phyloP scores from a whole-genome alignment of 2,797 vertebrate species.

The Clangula hyemalis region DNA sequence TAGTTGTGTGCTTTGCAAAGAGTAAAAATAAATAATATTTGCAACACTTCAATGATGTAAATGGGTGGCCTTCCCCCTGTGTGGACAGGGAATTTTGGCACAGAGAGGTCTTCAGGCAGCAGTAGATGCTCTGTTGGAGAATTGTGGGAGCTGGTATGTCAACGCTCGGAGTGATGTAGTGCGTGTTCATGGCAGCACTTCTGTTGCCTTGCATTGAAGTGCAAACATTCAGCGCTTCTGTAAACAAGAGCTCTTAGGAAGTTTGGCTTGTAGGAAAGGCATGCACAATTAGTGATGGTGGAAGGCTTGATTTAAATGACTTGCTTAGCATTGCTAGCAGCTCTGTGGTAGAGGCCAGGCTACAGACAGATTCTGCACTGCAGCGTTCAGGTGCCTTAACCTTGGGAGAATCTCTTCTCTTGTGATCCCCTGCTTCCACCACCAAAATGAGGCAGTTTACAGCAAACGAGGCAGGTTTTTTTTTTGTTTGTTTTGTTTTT shows the following conservation, averaged over 20 bases:
- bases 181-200: neutral
- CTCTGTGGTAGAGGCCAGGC: neutral
- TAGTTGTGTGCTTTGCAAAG: neutral
- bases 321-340: neutral
- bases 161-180: fast-evolving
- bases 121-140: neutral
- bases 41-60: neutral
- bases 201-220: neutral
- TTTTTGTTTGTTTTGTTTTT: too few species aligned
- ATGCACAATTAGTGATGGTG: neutral
- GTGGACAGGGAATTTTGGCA: fast-evolving
- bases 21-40: neutral
- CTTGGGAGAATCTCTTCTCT: neutral
- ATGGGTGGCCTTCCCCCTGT: neutral
- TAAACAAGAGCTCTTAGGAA: neutral
- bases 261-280: neutral
- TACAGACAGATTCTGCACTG: neutral
- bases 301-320: neutral
- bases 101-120: neutral
- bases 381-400: neutral
- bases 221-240: neutral
- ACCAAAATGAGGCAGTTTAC: neutral
- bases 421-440: neutral
- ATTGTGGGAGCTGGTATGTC: fast-evolving
- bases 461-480: too few species aligned